These are phyloP conservation scores for Nannobrachium achirus DNA, from an alignment of 2,113 vertebrate genomes.

Conservation along the genomic window DNA sequence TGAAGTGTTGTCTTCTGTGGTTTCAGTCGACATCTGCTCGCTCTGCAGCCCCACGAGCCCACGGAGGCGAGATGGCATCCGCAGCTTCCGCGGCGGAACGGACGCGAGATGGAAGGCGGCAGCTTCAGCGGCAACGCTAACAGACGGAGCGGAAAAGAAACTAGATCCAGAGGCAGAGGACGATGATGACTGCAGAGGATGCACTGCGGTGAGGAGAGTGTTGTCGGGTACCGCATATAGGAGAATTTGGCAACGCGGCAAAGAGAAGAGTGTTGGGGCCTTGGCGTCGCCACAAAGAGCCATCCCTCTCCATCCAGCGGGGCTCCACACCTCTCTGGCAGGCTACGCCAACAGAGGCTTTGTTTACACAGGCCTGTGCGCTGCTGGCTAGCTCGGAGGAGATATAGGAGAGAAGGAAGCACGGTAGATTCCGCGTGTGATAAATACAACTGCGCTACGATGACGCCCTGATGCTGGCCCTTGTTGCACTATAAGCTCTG, in stretches of 20 bases:
- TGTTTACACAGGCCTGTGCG: slow-evolving; percentile 43
- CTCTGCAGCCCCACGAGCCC: background rate
- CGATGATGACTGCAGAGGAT: no score
- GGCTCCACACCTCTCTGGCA: slow-evolving; percentile 66
- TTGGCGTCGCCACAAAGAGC: slow-evolving; percentile 76
- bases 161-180: slow-evolving; percentile 49
- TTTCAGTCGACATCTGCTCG: slow-evolving; percentile 18
- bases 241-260: slow-evolving; percentile 59
- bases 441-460: slow-evolving; percentile 29
- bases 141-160: slow-evolving; percentile 18
- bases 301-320: slow-evolving; percentile 52
- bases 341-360: slow-evolving; percentile 56
- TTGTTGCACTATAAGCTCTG: no score
- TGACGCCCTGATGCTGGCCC: slow-evolving; percentile 1
- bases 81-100: no score
- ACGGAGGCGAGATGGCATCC: no score
- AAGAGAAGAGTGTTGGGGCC: slow-evolving; percentile 69
- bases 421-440: background rate
- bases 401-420: slow-evolving; percentile 5
- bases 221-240: slow-evolving; percentile 41
- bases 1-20: slow-evolving; percentile 31
- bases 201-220: slow-evolving; percentile 11
- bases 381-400: slow-evolving; percentile 34
- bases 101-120: slow-evolving; percentile 4
- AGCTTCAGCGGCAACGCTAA: slow-evolving; percentile 13